Conservation (phyloP, 1,140 invertebrate species). For the Tribolium madens region DNA sequence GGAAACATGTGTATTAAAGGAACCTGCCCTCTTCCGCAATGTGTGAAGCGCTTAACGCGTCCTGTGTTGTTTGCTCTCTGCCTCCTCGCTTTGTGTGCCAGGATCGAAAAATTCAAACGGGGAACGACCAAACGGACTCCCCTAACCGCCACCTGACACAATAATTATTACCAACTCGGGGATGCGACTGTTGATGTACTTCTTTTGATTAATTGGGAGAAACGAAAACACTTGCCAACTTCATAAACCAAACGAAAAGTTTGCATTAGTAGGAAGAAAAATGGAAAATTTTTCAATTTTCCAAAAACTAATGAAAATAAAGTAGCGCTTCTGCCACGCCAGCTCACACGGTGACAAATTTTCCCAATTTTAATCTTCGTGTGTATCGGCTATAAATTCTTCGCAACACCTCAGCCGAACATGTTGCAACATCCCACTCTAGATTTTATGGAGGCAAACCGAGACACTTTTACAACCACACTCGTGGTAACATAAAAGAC, state of each 20-base stretch:
- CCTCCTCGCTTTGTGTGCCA: conserved; percentile 33
- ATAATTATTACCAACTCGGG: conserved; percentile 5
- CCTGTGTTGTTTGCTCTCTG: conserved; percentile 53
- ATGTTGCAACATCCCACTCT: conserved; percentile 33
- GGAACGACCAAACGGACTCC: too few species aligned
- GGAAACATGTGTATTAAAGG: conserved; percentile 62
- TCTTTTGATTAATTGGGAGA: neutral
- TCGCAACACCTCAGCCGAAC: conserved; percentile 9
- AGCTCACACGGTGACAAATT: neutral
- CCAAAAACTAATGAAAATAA: too few species aligned
- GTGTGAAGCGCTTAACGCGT: conserved; percentile 51
- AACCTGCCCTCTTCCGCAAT: conserved; percentile 52
- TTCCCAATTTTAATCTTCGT: conserved; percentile 17
- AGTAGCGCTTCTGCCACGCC: too few species aligned
- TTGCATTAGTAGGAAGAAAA: too few species aligned
- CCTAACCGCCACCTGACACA: conserved; percentile 35
- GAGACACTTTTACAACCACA: conserved; percentile 27
- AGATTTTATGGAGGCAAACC: conserved; percentile 29
- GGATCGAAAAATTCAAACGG: conserved; percentile 15
- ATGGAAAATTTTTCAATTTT: too few species aligned
- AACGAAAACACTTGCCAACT: neutral
- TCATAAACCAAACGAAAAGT: neutral
- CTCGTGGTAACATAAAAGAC: conserved; percentile 35
- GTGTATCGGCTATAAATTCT: conserved; percentile 7
- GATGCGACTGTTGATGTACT: neutral